phyloP scores from a whole-genome alignment of 30 jellyfish, hydroid and myxozoan species.

The Rhopilema esculentum region DNA sequence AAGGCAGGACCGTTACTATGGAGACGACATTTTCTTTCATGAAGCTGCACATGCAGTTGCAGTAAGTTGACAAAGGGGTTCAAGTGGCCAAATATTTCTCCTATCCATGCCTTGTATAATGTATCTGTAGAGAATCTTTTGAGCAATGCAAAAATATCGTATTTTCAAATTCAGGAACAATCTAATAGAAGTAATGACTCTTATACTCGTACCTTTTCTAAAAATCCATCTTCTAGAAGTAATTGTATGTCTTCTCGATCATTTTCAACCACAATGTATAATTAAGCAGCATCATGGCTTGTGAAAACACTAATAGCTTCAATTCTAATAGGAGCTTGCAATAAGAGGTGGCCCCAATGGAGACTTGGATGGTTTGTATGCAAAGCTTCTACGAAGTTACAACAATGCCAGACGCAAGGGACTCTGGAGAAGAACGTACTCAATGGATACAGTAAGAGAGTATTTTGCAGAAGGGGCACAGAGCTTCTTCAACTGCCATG shows the following conservation, averaged over 20 bases:
- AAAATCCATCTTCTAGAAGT: too few relatives aligned
- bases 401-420: slow-evolving; percentile 64
- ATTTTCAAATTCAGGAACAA: too few relatives aligned
- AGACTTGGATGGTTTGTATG: slow-evolving; percentile 55
- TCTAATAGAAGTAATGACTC: too few relatives aligned
- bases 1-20: slow-evolving; percentile 76
- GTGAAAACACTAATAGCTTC: neutral
- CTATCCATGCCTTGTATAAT: too few relatives aligned
- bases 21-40: slow-evolving; percentile 80
- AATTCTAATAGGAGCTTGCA: slow-evolving; percentile 56
- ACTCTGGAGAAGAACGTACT: slow-evolving; percentile 59
- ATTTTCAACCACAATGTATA: too few relatives aligned
- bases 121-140: too few relatives aligned
- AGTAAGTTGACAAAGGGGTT: slow-evolving; percentile 26
- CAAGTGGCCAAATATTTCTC: too few relatives aligned
- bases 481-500: slow-evolving; percentile 71
- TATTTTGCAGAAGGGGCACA: slow-evolving; percentile 84
- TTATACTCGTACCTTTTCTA: too few relatives aligned
- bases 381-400: slow-evolving; percentile 38
- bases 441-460: slow-evolving; percentile 70
- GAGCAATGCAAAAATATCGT: too few relatives aligned
- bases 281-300: neutral
- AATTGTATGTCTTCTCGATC: too few relatives aligned
- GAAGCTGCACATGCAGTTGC: slow-evolving; percentile 87
- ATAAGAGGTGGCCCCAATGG: slow-evolving; percentile 55